phyloP scores from a whole-genome alignment of 1,140 invertebrate genomes.

The Pomacea maculata region DNA sequence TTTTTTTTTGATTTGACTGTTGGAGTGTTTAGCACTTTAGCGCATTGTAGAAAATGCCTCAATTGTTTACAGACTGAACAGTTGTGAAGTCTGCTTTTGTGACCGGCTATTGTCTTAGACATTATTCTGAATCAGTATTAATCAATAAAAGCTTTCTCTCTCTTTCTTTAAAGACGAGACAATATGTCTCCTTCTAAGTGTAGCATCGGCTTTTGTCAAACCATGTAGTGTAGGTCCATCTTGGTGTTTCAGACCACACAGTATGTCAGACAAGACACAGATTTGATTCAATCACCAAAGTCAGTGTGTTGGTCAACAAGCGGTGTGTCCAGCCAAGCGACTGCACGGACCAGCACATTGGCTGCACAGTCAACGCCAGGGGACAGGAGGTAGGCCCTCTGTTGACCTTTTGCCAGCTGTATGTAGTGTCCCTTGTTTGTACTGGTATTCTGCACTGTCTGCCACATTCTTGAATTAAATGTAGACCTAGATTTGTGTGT shows the following conservation, averaged over 20 bases:
- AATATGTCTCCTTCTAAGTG: neutral
- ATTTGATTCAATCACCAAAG: slow-evolving; percentile 13
- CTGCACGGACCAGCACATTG: slow-evolving; percentile 30
- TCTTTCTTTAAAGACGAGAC: neutral
- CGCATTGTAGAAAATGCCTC: neutral
- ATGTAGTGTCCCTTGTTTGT: too few species aligned
- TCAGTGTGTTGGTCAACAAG: slow-evolving; percentile 37
- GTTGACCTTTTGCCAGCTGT: too few species aligned
- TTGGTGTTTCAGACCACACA: slow-evolving; percentile 36
- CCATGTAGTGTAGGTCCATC: neutral
- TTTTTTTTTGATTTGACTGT: too few species aligned
- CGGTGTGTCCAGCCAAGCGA: slow-evolving; percentile 32
- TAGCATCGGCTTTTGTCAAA: too few species aligned
- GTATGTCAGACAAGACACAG: slow-evolving; percentile 43
- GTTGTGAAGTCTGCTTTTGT: neutral
- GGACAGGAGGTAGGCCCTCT: slow-evolving; percentile 22
- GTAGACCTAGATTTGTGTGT: neutral
- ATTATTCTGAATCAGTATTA: neutral
- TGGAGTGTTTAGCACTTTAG: too few species aligned
- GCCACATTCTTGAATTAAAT: neutral
- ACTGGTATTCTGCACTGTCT: neutral
- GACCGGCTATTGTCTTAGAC: neutral
- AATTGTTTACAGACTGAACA: neutral
- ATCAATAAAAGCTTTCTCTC: neutral
- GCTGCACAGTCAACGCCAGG: slow-evolving; percentile 26